Conservation (phyloP, 2,797 vertebrate species). For the Cheirogaleus major region DNA sequence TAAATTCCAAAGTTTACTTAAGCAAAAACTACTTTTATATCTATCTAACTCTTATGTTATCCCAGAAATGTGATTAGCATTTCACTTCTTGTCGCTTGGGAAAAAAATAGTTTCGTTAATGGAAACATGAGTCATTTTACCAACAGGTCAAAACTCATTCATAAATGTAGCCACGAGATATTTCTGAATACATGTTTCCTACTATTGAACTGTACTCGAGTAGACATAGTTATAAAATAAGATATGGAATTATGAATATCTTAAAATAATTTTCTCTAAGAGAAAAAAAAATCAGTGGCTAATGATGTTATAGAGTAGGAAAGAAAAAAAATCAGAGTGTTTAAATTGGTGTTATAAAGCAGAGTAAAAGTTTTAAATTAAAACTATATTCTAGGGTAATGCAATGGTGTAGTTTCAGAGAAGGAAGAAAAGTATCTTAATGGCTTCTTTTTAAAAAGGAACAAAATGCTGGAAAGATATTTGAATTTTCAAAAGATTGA, state of each 20-base stretch:
- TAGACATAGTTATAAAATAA: background rate
- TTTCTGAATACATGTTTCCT: background rate
- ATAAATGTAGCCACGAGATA: background rate
- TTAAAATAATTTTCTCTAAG: background rate
- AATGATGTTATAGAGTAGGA: background rate
- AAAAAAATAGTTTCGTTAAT: conserved; percentile 42
- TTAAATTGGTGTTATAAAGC: background rate
- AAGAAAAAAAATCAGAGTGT: background rate
- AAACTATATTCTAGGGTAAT: background rate
- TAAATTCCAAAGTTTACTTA: conserved; percentile 60
- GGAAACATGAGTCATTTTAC: conserved; percentile 21
- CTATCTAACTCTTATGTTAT: conserved; percentile 2
- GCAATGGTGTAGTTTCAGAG: background rate
- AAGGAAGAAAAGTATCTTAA: background rate
- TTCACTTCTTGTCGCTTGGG: conserved; percentile 37
- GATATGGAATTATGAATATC: background rate
- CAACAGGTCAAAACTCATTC: conserved; percentile 8
- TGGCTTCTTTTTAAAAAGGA: background rate
- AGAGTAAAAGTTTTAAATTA: conserved; percentile 31
- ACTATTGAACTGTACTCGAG: background rate
- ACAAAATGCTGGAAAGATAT: background rate
- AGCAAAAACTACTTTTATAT: conserved; percentile 58
- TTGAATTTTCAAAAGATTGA: background rate
- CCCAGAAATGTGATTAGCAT: background rate
- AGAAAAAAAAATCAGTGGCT: background rate